These are phyloP conservation scores for Augochlora pura DNA, from an alignment of 1,140 invertebrate genomes.

Conservation along the genomic window DNA sequence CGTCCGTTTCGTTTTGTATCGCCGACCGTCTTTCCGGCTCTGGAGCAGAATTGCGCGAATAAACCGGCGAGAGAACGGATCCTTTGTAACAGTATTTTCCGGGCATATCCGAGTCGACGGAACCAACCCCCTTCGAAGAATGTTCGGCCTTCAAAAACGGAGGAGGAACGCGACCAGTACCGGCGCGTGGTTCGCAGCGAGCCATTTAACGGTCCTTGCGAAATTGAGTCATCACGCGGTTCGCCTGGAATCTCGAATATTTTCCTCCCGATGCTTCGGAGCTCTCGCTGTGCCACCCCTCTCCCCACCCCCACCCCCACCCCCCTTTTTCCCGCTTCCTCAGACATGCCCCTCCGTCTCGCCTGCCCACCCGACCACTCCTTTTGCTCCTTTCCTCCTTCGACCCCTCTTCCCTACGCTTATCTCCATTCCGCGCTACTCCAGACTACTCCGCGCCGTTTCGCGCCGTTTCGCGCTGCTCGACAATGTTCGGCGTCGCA, in stretches of 20 bases:
- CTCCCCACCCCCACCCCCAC: slow-evolving; percentile 11
- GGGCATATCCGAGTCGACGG: slow-evolving; percentile 43
- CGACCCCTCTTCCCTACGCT: too few species aligned
- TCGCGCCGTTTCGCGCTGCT: too few species aligned
- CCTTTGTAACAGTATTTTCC: slow-evolving; percentile 45
- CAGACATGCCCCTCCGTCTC: slow-evolving; percentile 45
- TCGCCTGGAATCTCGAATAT: slow-evolving; percentile 80
- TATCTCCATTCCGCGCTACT: too few species aligned
- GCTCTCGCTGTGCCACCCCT: slow-evolving; percentile 53
- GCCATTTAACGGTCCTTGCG: slow-evolving; percentile 79
- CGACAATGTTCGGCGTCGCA: too few species aligned
- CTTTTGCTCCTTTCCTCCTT: not conserved
- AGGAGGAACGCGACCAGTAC: slow-evolving; percentile 66
- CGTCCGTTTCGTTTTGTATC: too few species aligned
- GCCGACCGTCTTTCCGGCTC: too few species aligned
- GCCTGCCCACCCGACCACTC: slow-evolving; percentile 6
- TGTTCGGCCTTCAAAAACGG: slow-evolving; percentile 78
- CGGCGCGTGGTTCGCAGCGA: slow-evolving; percentile 71
- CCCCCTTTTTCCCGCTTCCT: slow-evolving; percentile 36
- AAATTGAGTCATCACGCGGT: slow-evolving; percentile 81
- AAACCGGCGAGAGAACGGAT: slow-evolving; percentile 27
- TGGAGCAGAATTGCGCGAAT: slow-evolving; percentile 32
- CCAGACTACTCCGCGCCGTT: too few species aligned
- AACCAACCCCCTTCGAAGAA: slow-evolving; percentile 71
- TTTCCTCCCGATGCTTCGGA: slow-evolving; percentile 74